Percentiles rank a stretch among this genome's conserved stretches.
These are phyloP conservation scores for Pyrgus malvae DNA, from an alignment of 2,888 invertebrate genomes.

Conservation along the genomic window DNA sequence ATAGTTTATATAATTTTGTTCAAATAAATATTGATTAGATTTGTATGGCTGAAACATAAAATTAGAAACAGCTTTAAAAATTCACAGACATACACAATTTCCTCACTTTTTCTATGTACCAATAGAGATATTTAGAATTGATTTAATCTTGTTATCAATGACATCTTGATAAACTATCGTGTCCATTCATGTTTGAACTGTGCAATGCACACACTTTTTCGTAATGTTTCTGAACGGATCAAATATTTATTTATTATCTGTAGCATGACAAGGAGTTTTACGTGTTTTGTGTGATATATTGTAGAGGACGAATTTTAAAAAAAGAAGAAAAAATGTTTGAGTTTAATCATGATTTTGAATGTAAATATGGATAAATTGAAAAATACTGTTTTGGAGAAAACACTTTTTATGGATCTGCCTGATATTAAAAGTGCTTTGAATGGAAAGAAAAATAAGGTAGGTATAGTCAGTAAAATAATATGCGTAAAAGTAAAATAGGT, in stretches of 20 bases:
- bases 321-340: neutral
- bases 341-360: conserved; percentile 5
- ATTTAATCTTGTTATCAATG: neutral
- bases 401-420: conserved; percentile 29
- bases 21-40: too few relatives aligned
- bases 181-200: neutral
- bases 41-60: too few relatives aligned
- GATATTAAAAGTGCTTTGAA: conserved; percentile 20
- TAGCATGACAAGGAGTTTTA: neutral
- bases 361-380: conserved; percentile 37
- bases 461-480: too few relatives aligned
- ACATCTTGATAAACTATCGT: neutral
- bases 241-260: neutral
- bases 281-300: neutral
- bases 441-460: conserved; percentile 14
- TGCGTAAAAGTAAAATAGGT: too few relatives aligned
- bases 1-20: too few relatives aligned
- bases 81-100: too few relatives aligned
- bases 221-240: neutral
- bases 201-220: neutral
- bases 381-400: conserved; percentile 23
- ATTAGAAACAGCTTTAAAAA: too few relatives aligned
- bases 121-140: neutral
- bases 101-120: too few relatives aligned
- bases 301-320: neutral